Base-by-base conservation (phyloP, 2,888 invertebrate genomes). In the Temnothorax ravouxi region DNA sequence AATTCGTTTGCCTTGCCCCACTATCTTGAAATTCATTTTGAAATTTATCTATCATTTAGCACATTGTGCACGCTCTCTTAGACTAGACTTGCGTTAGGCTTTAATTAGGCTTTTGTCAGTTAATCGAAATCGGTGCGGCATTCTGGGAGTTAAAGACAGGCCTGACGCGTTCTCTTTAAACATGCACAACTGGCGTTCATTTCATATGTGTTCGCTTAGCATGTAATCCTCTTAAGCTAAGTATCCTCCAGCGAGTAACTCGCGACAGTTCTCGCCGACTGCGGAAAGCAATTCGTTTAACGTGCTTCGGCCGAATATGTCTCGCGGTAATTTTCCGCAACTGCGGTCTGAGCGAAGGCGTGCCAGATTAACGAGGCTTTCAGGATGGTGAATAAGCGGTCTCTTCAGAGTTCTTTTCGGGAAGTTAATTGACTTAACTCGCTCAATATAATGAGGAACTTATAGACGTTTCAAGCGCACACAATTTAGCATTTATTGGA, bases 251-350 rank as follows among this genome's bases (percentile, higher is more conserved):
- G 44, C n/a, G 44, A 67, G n/a, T 67, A 44, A 56, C 44, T 77
- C 54, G 44, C 56, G 77, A 66, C 44, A 56, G 44, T 56, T 54
- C 67, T 44, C 44, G 44, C 29, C 56, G n/a, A 77, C 77, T 41
- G 67, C 77, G 44, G 56, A 77, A 44, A 29, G 77, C 67, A 44
- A 77, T 77, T 77, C 67, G 77, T 77, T 77, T 77, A 77, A 77
- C 67, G 15, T 52, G 67, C 29, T 77, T 56, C 34, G 54, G 41
- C 66, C 56, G 44, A 77, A 77, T 77, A 34, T 44, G 67, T 77
- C 67, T 52, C 54, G 29, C 56, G n/a, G 15, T 56, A 77, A 77
- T 77, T 77, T 67, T 44, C 41, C 29, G 25, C 52, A 64, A 76
- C 54, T 44, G 54, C 56, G n/a, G 29, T 44, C 18, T n/a, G 18